These are phyloP conservation scores for Thalpophila matura DNA, from an alignment of 2,888 invertebrate genomes.

Conservation along the genomic window DNA sequence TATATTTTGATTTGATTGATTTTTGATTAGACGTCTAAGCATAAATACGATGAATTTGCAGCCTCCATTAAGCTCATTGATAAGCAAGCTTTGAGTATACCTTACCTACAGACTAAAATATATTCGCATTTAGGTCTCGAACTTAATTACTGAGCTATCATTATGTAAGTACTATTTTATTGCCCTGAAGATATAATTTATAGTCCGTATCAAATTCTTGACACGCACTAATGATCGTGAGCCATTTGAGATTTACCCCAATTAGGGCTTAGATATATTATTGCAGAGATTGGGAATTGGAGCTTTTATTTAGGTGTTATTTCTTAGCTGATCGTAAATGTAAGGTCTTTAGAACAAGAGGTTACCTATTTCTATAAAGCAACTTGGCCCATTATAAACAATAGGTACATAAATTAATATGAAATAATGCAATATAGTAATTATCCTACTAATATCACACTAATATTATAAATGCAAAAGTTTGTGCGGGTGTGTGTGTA, in stretches of 20 bases:
- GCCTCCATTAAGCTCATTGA: neutral
- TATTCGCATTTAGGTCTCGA: slow-evolving; percentile 9
- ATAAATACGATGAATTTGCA: neutral
- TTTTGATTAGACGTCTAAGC: no score
- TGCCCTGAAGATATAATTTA: slow-evolving; percentile 40
- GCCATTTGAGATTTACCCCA: slow-evolving; percentile 39
- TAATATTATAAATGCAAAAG: no score
- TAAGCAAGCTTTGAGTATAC: slow-evolving; percentile 3
- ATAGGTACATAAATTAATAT: no score
- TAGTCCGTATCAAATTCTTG: slow-evolving; percentile 24
- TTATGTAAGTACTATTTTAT: slow-evolving; percentile 24
- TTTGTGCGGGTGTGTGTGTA: no score
- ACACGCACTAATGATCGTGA: slow-evolving; percentile 35
- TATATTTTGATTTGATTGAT: no score
- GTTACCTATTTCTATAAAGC: no score
- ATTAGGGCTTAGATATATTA: slow-evolving; percentile 33
- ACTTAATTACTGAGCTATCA: slow-evolving; percentile 25
- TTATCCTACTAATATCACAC: no score
- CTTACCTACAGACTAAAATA: slow-evolving; percentile 15
- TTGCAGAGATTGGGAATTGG: slow-evolving; percentile 12
- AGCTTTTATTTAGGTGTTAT: neutral
- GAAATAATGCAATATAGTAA: no score
- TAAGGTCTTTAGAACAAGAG: no score
- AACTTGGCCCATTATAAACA: no score
- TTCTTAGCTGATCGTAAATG: neutral